Evolutionary conservation across 2,888 invertebrate genomes (phyloP).

Genomic region (Heteromyza rotundicornis): DNA sequence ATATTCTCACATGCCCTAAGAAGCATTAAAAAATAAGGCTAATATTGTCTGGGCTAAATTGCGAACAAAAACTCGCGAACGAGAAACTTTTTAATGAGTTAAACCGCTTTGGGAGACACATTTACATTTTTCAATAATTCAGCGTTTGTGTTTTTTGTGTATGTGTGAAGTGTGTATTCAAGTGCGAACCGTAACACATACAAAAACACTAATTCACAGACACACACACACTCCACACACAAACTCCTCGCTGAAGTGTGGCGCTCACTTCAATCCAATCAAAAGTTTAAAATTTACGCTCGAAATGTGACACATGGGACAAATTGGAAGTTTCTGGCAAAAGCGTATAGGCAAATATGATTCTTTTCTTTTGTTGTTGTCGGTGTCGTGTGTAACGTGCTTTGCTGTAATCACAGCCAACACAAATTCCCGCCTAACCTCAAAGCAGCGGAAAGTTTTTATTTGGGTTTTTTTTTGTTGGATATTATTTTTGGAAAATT

Average conservation of each 20-base stretch:
- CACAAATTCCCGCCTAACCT: too few species aligned
- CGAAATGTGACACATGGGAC: conserved; percentile 1
- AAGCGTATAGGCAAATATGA: too few species aligned
- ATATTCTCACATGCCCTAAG: too few species aligned
- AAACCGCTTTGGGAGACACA: conserved; percentile 6
- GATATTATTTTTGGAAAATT: too few species aligned
- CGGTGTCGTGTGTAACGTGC: too few species aligned
- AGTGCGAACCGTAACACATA: background rate
- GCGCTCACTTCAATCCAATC: conserved; percentile 5
- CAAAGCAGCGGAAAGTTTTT: background rate
- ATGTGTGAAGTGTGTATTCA: background rate
- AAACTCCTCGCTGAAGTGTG: background rate
- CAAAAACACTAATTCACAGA: background rate
- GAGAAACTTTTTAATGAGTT: conserved; percentile 6
- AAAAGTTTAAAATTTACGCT: conserved; percentile 6
- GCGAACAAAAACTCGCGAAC: background rate
- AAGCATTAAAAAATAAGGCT: too few species aligned
- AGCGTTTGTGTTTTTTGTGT: background rate
- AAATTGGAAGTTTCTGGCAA: background rate
- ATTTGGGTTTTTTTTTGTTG: too few species aligned
- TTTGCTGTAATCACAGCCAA: too few species aligned
- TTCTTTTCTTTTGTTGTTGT: too few species aligned
- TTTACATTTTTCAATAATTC: background rate
- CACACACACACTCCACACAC: background rate
- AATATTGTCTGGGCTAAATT: too few species aligned